Evolutionary conservation across 2,797 vertebrate genomes (phyloP), one percentile per base, ranked within the genome.

Genomic region (Hipposideros larvatus): DNA sequence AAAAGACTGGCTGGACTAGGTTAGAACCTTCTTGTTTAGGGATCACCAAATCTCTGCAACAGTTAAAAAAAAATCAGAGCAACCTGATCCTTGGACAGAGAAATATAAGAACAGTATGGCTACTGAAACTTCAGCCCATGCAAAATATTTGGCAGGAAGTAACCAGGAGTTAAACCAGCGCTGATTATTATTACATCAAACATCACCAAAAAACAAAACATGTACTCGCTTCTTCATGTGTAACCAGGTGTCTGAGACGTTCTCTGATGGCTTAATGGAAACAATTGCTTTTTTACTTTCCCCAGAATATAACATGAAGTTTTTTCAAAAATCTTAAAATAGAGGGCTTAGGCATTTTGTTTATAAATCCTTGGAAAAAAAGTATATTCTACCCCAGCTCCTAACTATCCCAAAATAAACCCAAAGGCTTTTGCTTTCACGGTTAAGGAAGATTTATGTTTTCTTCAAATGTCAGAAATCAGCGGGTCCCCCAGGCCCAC

Each of bases 241-340:
- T 87, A 90, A 87, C 53, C 63, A 93, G 63, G 75, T 68, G 88
- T 86, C 78, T 84, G 78, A 96, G 93, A 97, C 86, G 79, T 61
- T 93, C 87, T 97, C 83, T 78, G 90, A 95, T 86, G 92, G 95
- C 91, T 96, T 82, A 80, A 91, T 92, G 88, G 71, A 94, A 95
- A 98, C 34, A 94, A 89, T 8, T 82, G 77, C 66, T 71, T 93
- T 96, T 94, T 93, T 55, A 78, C 87, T 75, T 95, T 84, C 63
- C 92, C 80, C 71, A 94, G 95, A 96, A 96, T 65, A 96, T 59
- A 96, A 74, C 28, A 88, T 24, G 74, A 77, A 96, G 70, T 97
- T 65, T 87, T 97, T 91, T 91, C 59, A 94, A 98, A 97, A 87
- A 78, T 86, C 92, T 96, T 90, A 90, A 94, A 97, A 96, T 96